phyloP scores from a whole-genome alignment of 2,113 vertebrate genomes.

The Heteronetta atricapilla region DNA sequence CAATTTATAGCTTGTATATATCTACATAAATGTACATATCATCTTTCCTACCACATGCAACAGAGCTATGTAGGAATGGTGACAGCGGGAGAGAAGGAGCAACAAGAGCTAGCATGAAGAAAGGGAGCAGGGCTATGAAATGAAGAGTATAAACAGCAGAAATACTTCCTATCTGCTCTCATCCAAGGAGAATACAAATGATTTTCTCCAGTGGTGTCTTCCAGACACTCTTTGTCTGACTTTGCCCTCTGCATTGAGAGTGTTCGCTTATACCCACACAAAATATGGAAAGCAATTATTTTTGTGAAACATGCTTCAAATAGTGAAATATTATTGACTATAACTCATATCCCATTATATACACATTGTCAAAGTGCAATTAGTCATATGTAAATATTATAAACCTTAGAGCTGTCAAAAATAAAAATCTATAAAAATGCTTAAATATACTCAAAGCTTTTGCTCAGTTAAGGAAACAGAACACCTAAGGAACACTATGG shows the following conservation, averaged over 20 bases:
- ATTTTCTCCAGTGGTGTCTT: not conserved
- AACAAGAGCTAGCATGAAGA: not conserved
- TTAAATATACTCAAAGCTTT: not conserved
- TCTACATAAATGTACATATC: not conserved
- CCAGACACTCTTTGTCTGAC: not conserved
- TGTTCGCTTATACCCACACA: not conserved
- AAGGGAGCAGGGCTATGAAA: not conserved
- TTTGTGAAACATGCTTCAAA: not conserved
- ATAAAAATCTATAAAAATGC: constrained; percentile 16
- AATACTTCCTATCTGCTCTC: not conserved
- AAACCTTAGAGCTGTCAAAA: not conserved
- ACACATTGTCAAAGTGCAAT: not conserved
- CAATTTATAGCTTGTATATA: not conserved
- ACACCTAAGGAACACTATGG: not conserved
- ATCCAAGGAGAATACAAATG: not conserved
- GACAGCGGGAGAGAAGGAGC: not conserved
- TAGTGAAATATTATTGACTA: not conserved
- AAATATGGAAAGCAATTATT: not conserved
- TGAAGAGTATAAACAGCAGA: not conserved
- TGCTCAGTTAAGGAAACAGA: not conserved
- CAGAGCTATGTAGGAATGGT: not conserved
- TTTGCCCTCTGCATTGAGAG: not conserved
- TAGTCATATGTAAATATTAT: constrained; percentile 4
- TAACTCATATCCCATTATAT: not conserved
- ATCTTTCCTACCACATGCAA: not conserved